A percentile compares a stretch with the other conserved stretches of the same genome.
phyloP scores from a whole-genome alignment of 2,113 vertebrate genomes.

The Rhizomys pruinosus region DNA sequence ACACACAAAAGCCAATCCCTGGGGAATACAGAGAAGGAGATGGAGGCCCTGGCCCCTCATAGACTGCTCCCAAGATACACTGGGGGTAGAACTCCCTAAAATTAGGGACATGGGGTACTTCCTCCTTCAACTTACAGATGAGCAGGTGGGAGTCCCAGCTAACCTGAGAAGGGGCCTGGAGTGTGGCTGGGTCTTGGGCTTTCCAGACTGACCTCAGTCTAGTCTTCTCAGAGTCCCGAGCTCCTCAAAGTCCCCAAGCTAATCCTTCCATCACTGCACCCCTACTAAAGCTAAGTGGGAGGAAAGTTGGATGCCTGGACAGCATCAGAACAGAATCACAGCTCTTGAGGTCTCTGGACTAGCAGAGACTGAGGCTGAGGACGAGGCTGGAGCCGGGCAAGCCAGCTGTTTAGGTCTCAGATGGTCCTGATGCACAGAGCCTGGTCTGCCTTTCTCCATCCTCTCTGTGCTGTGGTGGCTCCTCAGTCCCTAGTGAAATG shows the following conservation, averaged over 20 bases:
- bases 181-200: background rate
- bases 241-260: background rate
- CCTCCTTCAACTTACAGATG: background rate
- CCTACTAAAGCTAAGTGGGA: background rate
- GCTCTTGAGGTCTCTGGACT: background rate
- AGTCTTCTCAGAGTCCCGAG: background rate
- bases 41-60: background rate
- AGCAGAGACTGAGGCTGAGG: background rate
- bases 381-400: background rate
- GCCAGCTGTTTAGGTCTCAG: background rate
- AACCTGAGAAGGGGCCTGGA: background rate
- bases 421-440: background rate
- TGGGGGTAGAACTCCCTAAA: background rate
- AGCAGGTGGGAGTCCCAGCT: background rate
- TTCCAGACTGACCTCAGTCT: background rate
- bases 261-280: background rate
- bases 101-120: background rate
- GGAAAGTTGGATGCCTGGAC: background rate
- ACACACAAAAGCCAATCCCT: background rate
- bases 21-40: background rate
- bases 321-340: background rate
- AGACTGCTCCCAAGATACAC: background rate
- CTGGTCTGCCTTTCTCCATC: background rate
- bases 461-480: background rate
- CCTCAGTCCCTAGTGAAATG: background rate